Evolutionary conservation across 2,888 invertebrate genomes (phyloP).

Genomic region (Sinotaia quadrata): DNA sequence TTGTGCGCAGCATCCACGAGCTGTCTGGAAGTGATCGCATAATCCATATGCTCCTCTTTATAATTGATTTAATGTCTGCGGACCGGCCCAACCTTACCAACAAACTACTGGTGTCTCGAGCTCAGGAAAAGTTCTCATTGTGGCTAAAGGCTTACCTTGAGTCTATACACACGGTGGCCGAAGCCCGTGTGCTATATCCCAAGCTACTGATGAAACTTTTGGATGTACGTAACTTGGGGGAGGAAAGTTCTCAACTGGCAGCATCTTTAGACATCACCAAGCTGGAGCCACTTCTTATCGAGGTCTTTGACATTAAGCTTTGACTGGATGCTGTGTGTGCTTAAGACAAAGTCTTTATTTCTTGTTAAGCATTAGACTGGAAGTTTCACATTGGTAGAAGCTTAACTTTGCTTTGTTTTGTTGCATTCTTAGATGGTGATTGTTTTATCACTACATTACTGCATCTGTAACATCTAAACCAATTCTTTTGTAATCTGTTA

Average conservation of each 20-base stretch:
- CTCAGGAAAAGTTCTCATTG: conserved; percentile 80
- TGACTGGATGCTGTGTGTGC: too few relatives aligned
- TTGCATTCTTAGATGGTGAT: too few relatives aligned
- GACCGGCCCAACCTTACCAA: conserved; percentile 69
- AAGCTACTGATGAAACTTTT: conserved; percentile 72
- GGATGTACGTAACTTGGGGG: conserved; percentile 71
- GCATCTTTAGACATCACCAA: conserved; percentile 56
- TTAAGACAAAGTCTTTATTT: too few relatives aligned
- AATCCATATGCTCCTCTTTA: conserved; percentile 70
- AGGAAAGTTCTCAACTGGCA: conserved; percentile 59
- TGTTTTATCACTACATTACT: too few relatives aligned
- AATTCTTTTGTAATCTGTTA: too few relatives aligned
- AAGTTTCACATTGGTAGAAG: too few relatives aligned
- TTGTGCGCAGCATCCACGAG: conserved; percentile 70
- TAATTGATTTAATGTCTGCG: conserved; percentile 73
- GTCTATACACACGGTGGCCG: conserved; percentile 81
- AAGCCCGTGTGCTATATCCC: conserved; percentile 78
- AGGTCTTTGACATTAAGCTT: conserved; percentile 56
- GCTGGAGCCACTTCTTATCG: conserved; percentile 62
- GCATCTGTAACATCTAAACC: too few relatives aligned
- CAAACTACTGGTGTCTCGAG: conserved; percentile 60
- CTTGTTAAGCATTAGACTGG: too few relatives aligned
- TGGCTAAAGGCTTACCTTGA: conserved; percentile 87
- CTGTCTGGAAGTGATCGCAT: conserved; percentile 71
- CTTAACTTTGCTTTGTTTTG: too few relatives aligned